These are phyloP conservation scores for Lycaena phlaeas DNA, from an alignment of 2,888 invertebrate species.

Conservation along the genomic window DNA sequence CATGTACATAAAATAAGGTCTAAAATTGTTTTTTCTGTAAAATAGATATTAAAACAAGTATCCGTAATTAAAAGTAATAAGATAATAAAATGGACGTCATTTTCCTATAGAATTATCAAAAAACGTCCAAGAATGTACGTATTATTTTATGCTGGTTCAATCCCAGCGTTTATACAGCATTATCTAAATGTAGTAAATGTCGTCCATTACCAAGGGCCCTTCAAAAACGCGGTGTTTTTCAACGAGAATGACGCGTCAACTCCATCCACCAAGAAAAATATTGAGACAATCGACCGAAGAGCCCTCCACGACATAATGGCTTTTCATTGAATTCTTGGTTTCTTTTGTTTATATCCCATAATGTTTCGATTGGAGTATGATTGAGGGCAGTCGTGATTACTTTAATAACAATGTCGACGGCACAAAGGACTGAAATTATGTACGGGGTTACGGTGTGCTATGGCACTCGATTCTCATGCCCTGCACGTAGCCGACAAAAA, in stretches of 20 bases:
- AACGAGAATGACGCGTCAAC: conserved; percentile 67
- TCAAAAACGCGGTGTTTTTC: conserved; percentile 64
- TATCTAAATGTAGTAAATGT: conserved; percentile 68
- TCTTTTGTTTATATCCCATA: conserved; percentile 73
- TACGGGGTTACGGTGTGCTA: conserved; percentile 40
- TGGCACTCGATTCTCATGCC: conserved; percentile 42
- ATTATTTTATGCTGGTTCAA: too few species aligned
- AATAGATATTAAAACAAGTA: too few species aligned
- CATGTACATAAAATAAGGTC: too few species aligned
- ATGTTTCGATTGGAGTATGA: conserved; percentile 70
- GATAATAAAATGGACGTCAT: too few species aligned
- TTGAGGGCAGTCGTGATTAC: conserved; percentile 68
- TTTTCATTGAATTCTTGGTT: conserved; percentile 69
- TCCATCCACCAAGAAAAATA: conserved; percentile 67
- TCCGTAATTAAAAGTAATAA: too few species aligned
- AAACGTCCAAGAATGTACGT: too few species aligned
- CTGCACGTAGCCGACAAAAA: conserved; percentile 46
- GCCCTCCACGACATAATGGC: conserved; percentile 67
- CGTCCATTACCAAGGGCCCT: conserved; percentile 64
- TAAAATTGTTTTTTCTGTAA: too few species aligned
- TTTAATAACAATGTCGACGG: conserved; percentile 68
- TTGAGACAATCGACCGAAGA: conserved; percentile 65
- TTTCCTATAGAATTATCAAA: too few species aligned
- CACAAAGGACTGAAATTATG: conserved; percentile 68
- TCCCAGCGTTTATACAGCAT: conserved; percentile 55